Conservation (phyloP, 1,140 invertebrate genomes). For the Heliothis virescens region DNA sequence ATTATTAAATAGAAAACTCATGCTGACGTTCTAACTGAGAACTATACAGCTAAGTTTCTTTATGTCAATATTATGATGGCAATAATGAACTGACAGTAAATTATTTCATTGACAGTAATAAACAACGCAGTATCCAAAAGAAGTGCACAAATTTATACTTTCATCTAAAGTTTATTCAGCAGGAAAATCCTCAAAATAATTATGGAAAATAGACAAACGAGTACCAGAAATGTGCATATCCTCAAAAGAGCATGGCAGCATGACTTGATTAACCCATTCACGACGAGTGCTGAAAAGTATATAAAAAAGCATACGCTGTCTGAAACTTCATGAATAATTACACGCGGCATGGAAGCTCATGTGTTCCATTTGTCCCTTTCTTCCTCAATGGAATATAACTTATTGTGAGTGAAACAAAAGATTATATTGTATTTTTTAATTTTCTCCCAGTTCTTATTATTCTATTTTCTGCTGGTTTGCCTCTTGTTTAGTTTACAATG, state of each 20-base stretch:
- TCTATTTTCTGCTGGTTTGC: neutral
- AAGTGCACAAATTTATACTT: too few species aligned
- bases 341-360: neutral
- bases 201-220: conserved; percentile 6
- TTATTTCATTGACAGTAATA: too few species aligned
- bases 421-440: neutral
- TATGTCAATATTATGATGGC: too few species aligned
- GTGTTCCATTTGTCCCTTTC: conserved; percentile 21
- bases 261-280: conserved; percentile 40
- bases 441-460: neutral
- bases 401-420: conserved; percentile 12
- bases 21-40: neutral
- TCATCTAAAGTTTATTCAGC: too few species aligned
- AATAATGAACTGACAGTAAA: too few species aligned
- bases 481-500: neutral
- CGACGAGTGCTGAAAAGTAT: conserved; percentile 30
- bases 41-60: too few species aligned
- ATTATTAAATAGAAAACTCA: neutral
- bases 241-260: conserved; percentile 21
- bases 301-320: conserved; percentile 35
- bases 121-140: too few species aligned
- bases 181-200: neutral
- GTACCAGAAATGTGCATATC: conserved; percentile 7
- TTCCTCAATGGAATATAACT: conserved; percentile 9
- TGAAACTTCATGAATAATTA: conserved; percentile 34